Conservation (phyloP, 1,140 invertebrate genomes). For the Lepidurus couesii region DNA sequence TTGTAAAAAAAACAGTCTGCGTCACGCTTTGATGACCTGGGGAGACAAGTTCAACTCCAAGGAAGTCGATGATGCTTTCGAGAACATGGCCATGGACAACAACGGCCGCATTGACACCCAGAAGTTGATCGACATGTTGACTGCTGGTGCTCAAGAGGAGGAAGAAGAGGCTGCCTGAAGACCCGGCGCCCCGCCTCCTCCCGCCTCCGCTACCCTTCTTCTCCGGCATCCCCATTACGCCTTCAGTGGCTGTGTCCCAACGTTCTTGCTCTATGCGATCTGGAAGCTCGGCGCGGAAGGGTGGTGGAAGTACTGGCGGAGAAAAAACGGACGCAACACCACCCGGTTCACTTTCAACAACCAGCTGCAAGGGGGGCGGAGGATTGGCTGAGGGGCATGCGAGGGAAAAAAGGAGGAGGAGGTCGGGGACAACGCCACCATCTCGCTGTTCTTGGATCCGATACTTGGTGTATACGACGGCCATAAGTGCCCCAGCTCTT, state of each 20-base stretch:
- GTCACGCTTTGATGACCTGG: constrained; percentile 89
- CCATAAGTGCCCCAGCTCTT: background rate
- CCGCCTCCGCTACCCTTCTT: constrained; percentile 22
- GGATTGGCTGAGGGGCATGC: constrained; percentile 5
- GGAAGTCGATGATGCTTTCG: constrained; percentile 90
- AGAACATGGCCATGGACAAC: constrained; percentile 90
- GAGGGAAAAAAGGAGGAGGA: background rate
- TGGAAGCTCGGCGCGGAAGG: constrained; percentile 17
- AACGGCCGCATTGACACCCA: constrained; percentile 87
- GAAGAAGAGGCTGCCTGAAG: constrained; percentile 51
- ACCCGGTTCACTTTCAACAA: background rate
- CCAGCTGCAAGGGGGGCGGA: background rate
- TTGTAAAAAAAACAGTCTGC: constrained; percentile 60
- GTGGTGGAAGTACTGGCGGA: constrained; percentile 17
- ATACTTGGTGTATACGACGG: background rate
- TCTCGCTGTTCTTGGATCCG: background rate
- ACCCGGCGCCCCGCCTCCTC: constrained; percentile 10
- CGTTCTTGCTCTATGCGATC: background rate
- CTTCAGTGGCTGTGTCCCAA: background rate
- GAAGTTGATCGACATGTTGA: constrained; percentile 79
- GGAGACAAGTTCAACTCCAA: constrained; percentile 91
- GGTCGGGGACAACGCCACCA: constrained; percentile 16
- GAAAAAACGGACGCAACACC: background rate
- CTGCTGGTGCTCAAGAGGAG: constrained; percentile 66
- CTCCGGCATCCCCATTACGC: background rate